Evolutionary conservation across 1,140 invertebrate genomes (phyloP).

Genomic region (Temnothorax nylanderi): DNA sequence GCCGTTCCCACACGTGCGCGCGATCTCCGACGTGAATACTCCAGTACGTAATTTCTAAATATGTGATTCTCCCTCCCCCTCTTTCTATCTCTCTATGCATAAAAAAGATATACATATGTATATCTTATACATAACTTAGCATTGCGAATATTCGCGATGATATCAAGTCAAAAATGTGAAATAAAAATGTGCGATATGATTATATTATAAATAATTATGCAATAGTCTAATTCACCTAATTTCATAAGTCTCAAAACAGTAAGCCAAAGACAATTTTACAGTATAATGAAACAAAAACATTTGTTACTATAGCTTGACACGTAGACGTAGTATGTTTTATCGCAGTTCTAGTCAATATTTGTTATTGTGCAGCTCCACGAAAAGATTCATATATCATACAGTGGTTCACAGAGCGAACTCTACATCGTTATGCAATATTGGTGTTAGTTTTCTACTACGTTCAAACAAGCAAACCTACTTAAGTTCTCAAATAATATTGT

Average conservation of each 20-base stretch:
- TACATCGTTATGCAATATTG: neutral
- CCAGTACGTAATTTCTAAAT: constrained; percentile 72
- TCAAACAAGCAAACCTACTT: neutral
- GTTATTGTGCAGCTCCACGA: constrained; percentile 53
- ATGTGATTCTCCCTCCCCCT: constrained; percentile 38
- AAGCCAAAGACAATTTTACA: constrained; percentile 10
- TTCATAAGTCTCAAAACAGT: neutral
- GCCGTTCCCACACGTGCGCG: constrained; percentile 55
- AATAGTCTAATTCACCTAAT: neutral
- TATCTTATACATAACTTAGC: neutral
- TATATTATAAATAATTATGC: neutral
- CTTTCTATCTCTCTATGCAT: constrained; percentile 44
- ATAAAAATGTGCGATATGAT: neutral
- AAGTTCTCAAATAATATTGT: neutral
- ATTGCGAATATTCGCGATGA: neutral
- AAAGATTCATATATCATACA: constrained; percentile 49
- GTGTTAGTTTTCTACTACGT: neutral
- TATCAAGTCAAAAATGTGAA: neutral
- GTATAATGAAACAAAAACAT: constrained; percentile 32
- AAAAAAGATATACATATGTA: neutral
- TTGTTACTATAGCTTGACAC: constrained; percentile 53
- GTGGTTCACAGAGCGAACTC: neutral
- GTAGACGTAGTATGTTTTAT: constrained; percentile 52
- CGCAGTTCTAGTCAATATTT: constrained; percentile 49
- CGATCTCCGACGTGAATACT: constrained; percentile 63